A percentile compares a stretch with the other conserved stretches of the same genome.
phyloP scores from a whole-genome alignment of 2,888 invertebrate species.

The Lasioglossum marginatum region DNA sequence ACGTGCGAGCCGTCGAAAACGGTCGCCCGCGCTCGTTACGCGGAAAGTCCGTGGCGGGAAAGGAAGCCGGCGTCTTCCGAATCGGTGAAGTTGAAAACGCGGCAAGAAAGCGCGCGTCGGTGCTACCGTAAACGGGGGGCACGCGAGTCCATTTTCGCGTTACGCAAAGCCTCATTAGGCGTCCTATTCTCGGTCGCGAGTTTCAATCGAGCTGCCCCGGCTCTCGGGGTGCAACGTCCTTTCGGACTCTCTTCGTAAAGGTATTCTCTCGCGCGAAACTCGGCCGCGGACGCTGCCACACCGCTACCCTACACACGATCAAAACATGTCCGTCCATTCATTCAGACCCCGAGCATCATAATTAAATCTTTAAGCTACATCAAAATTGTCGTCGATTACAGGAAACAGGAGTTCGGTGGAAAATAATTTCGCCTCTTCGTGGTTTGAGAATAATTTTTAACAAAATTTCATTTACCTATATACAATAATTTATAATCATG shows the following conservation, averaged over 20 bases:
- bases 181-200: constrained; percentile 71
- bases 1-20: constrained; percentile 34
- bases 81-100: constrained; percentile 61
- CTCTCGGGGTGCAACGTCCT: constrained; percentile 67
- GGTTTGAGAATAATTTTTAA: no score
- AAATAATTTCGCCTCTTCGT: no score
- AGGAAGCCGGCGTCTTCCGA: constrained; percentile 65
- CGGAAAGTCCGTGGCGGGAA: constrained; percentile 50
- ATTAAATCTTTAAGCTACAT: no score
- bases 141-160: constrained; percentile 69
- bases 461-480: no score
- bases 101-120: constrained; percentile 63
- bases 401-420: no score
- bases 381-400: no score
- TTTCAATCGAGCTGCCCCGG: constrained; percentile 64
- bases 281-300: neutral
- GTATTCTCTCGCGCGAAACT: constrained; percentile 38
- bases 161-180: constrained; percentile 74
- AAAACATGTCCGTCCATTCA: neutral
- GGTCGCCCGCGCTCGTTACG: constrained; percentile 56
- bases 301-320: neutral
- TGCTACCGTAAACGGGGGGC: constrained; percentile 70
- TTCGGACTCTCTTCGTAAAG: constrained; percentile 57
- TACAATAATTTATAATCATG: no score
- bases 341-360: neutral